These are phyloP conservation scores for Miichthys miiuy DNA, from an alignment of 2,797 vertebrate genomes.

Conservation along the genomic window DNA sequence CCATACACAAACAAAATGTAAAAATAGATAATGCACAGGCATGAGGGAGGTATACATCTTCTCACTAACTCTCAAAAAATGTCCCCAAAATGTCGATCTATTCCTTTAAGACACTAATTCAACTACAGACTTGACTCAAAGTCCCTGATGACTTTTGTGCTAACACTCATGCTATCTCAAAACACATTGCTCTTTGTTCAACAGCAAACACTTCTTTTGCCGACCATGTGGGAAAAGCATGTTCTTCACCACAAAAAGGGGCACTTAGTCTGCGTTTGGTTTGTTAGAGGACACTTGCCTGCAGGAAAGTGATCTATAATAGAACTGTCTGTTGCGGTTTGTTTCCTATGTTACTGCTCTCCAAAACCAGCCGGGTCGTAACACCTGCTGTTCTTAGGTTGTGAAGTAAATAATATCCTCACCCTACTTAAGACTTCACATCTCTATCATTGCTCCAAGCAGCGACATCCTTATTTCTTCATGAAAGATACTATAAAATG, in stretches of 20 bases:
- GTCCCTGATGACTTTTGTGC: constrained; percentile 45
- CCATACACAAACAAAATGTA: not conserved
- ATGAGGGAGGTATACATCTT: not conserved
- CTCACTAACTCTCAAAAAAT: constrained; percentile 1
- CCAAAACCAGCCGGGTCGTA: too few relatives aligned
- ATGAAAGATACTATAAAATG: not conserved
- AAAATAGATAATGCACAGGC: not conserved
- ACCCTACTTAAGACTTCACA: not conserved
- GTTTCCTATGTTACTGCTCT: too few relatives aligned
- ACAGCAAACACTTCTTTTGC: constrained; percentile 23
- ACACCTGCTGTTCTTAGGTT: constrained; percentile 18
- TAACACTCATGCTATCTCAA: constrained; percentile 37
- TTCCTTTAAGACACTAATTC: constrained; percentile 36
- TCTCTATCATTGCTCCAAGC: not conserved
- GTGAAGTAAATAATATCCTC: constrained; percentile 10
- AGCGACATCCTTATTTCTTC: not conserved
- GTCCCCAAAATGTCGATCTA: constrained; percentile 12
- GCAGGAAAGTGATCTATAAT: constrained; percentile 8
- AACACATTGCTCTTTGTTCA: constrained; percentile 28
- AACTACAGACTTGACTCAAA: constrained; percentile 32
- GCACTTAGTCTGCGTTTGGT: constrained; percentile 41
- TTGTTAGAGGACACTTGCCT: constrained; percentile 34
- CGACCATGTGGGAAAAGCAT: constrained; percentile 29
- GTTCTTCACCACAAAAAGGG: constrained; percentile 41
- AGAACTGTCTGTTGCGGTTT: constrained; percentile 27